A percentile compares a stretch with the other conserved stretches of the same genome.
Conservation (phyloP, 2,888 invertebrate species). For the Epistrophe eligans region DNA sequence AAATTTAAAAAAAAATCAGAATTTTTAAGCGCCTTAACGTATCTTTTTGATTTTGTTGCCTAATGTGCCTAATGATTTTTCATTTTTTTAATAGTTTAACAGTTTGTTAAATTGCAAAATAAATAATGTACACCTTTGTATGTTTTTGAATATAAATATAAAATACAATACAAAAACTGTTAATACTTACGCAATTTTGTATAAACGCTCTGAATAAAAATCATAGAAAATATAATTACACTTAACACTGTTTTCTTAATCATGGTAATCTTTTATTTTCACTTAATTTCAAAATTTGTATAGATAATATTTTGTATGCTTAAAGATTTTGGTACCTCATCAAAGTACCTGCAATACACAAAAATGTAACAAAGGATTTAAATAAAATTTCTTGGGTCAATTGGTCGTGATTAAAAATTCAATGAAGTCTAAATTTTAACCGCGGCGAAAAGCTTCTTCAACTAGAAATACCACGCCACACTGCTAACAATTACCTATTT, state of each 20-base stretch:
- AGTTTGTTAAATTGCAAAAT: no score
- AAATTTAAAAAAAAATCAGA: no score
- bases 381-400: background rate
- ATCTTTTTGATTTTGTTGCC: no score
- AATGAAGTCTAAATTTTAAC: background rate
- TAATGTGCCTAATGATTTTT: no score
- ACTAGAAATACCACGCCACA: slow-evolving; percentile 51
- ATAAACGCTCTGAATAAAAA: slow-evolving; percentile 37
- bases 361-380: background rate
- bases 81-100: no score
- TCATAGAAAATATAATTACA: slow-evolving; percentile 31
- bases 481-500: slow-evolving; percentile 26
- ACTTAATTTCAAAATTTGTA: background rate
- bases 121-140: no score
- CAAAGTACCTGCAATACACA: background rate
- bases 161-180: no score
- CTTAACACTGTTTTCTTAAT: slow-evolving; percentile 19
- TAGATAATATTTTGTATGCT: background rate
- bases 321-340: background rate
- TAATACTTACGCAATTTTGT: slow-evolving; percentile 57
- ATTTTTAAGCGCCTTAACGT: no score
- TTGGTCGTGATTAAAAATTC: background rate
- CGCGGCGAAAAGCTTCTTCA: slow-evolving; percentile 22
- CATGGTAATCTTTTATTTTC: background rate
- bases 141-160: no score